Conservation (phyloP, 2,113 vertebrate genomes). For the Manacus vitellinus region DNA sequence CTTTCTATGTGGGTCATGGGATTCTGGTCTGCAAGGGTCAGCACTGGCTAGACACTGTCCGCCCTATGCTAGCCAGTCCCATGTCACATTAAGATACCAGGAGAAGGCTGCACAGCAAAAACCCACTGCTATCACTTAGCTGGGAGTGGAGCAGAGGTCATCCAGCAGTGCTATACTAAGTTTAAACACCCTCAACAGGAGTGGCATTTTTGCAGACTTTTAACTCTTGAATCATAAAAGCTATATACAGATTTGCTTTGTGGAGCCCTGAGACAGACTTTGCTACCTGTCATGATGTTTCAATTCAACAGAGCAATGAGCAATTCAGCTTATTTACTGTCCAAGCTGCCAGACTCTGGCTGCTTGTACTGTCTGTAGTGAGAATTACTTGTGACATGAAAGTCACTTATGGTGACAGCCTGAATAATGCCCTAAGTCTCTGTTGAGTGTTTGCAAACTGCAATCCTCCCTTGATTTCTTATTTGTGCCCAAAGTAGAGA, state of each 20-base stretch:
- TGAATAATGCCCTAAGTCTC: slow-evolving; percentile 31
- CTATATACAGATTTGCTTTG: not conserved
- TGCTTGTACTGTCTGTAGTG: slow-evolving; percentile 7
- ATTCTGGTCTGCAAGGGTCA: not conserved
- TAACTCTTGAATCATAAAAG: not conserved
- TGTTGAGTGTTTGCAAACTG: not conserved
- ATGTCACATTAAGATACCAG: not conserved
- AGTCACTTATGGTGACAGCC: slow-evolving; percentile 44
- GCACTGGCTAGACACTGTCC: fast-evolving
- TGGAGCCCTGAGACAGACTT: not conserved
- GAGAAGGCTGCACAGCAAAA: not conserved
- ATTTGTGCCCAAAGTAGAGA: not conserved
- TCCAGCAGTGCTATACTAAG: not conserved
- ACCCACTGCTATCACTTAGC: not conserved
- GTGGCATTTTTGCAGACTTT: not conserved
- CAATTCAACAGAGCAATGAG: slow-evolving; percentile 1
- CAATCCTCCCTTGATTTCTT: not conserved
- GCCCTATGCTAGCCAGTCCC: not conserved
- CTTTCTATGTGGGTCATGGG: not conserved
- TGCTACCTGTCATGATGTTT: slow-evolving; percentile 45
- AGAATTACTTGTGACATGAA: slow-evolving; percentile 52
- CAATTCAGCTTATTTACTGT: slow-evolving; percentile 50
- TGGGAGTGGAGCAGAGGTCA: not conserved
- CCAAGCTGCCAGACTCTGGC: slow-evolving; percentile 44
- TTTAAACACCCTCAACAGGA: not conserved